Evolutionary conservation across 1,140 invertebrate species (phyloP), one percentile per base, ranked within the genome.

Genomic region (Cotesia chilonis): DNA sequence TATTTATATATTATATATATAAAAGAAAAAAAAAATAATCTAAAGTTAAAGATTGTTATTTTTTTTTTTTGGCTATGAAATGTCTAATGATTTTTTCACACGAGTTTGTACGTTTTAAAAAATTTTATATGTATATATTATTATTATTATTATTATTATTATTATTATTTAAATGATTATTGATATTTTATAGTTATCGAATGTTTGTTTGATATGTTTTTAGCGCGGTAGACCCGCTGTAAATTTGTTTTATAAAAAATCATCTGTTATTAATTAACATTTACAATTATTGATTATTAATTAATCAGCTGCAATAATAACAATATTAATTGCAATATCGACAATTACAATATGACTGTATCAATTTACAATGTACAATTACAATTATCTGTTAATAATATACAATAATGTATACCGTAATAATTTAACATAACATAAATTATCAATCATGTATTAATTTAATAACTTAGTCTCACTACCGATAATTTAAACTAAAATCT

Each of bases 361-460:
- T 47, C 41, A 47, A 47, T 47, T 47, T 47, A 47, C 41, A 47
- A 47, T 47, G 41, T 47, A 47, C 41, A 47, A 47, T 47, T 47
- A 47, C 41, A 66, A 65, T 54, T 57, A 71, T 52, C 37, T 71
- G 70, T 70, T 70, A 59, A 61, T 61, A 59, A 47, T 47, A 47
- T 70, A 47, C 68, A 70, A 10, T 63, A 71, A 52, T 71, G 28
- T 71, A 60, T 64, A 64, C 55, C 47, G 9, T 9, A 54, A 71
- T 71, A 51, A 60, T 65, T 65, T 65, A 4, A 61, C 35, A 3
- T 70, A 47, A 66, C 35, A 14, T 14, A 57, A 14, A 20, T 36
- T 71, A 64, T 65, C 28, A 71, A 65, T 71, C 61, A 71, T 71
- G 52, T 71, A 71, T 71, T 52, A 28, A 71, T 57, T 71, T 65